Base-by-base conservation (phyloP, 2,888 invertebrate species). In the Polymixis flavicincta region DNA sequence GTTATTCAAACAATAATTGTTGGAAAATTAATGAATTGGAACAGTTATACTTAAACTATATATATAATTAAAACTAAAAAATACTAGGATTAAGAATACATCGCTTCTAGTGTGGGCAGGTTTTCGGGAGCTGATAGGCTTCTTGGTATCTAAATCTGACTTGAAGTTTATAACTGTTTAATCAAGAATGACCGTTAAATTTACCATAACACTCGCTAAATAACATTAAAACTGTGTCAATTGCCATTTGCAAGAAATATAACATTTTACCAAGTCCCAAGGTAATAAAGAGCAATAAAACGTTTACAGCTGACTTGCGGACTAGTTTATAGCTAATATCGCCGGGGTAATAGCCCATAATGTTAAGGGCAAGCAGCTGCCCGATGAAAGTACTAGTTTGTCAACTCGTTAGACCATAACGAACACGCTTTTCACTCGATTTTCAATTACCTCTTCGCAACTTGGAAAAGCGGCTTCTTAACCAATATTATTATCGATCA, bases 291-390 rank as follows among this genome's bases (percentile, higher is more conserved):
- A 71, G 50, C 61, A 74, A 65, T 70, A 78, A 17, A 69, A 17
- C 45, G 48, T 68, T 77, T 64, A 78, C 73, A 79, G 81, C 61
- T 79, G 68, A 55, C 54, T 75, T 45, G 52, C 22, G 60, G 64
- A 60, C 79, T 72, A 28, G 66, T 76, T 79, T 79, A 77, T 76
- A 54, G 65, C 25, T 70, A 75, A 72, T 76, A 78, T 82, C 45
- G 42, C 59, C 64, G 57, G 86, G 87, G 87, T 89, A 92, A 90
- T 91, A 88, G 87, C 84, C 90, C 87, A 76, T 90, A 88, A 88
- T 89, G 88, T 85, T 88, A 92, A 94, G 94, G 94, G 94, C 92
- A 89, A 89, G 94, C 92, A 89, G 89, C 89, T 89, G 86, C 72
- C 69, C 85, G 82, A 89, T 68, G 91, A 92, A 93, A 92, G 90